Base-by-base conservation (phyloP, 2,113 vertebrate genomes). In the Oncorhynchus clarkii region DNA sequence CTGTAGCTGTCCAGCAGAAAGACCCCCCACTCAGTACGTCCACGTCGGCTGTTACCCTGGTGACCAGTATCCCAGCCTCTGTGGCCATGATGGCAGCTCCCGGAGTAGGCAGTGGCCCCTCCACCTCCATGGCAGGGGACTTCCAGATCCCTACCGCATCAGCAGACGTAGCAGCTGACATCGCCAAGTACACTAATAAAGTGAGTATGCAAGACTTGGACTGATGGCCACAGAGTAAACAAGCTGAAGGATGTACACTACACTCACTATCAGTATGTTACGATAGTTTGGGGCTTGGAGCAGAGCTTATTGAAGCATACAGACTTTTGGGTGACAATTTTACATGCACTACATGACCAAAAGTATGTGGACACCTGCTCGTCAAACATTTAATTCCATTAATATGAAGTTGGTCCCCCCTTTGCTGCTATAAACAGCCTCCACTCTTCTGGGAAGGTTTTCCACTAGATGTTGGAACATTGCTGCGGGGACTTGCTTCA, bases 131-230 rank as follows among this genome's bases (percentile, higher is more conserved):
- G 27, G 60, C 87, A 24, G 86, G 87, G 62, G 97, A 99, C 80
- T 82, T 96, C 77, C 96, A 96, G 75, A 97, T 99, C 51, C 95
- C 97, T 82, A 98, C 96, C 0, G 95, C 96, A 65, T 99, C 97
- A 0, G 98, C 97, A 0, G 97, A 99, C 16, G 96, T 97, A 2
- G 98, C 98, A 57, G 96, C 96, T 16, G 98, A 99, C 80, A 98
- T 99, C 26, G 97, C 97, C 85, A 99, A 99, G 85, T 99, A 99
- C 29, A 99, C 97, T 7, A 98, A 95, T 91, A 99, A 99, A 94
- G 98, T 99, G 89, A 95, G 91, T 81, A 34, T 20, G 26, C 24
- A 27, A 7, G 65, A 26, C 65, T 29, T 67, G 7, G 12, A 66
- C 3, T 66, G 26, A 66, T 66, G 64, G 14, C 26, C 64, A 29